Conservation (phyloP, 2,113 vertebrate species). For the Psittacus erithacus region DNA sequence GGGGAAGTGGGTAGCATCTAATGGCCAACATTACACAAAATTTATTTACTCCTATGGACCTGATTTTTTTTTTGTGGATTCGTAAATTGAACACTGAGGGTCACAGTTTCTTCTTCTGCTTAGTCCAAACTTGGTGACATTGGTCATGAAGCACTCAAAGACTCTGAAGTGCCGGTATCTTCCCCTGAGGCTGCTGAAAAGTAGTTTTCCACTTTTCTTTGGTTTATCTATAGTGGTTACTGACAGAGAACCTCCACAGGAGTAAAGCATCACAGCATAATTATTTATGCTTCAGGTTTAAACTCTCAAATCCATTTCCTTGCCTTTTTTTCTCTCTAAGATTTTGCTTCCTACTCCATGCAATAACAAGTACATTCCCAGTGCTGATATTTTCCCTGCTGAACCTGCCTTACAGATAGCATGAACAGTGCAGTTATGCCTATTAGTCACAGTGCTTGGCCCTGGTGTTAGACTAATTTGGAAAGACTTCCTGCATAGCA, state of each 20-base stretch:
- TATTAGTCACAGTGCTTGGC: slow-evolving; percentile 65
- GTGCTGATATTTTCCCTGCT: slow-evolving; percentile 16
- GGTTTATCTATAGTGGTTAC: not conserved
- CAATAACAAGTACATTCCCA: not conserved
- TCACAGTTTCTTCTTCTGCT: not conserved
- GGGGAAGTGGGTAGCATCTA: not conserved
- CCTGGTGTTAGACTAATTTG: slow-evolving; percentile 70
- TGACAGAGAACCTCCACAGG: not conserved
- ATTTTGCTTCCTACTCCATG: not conserved
- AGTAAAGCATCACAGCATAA: not conserved
- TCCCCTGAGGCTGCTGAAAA: not conserved
- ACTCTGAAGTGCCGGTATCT: not conserved
- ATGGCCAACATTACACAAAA: not conserved
- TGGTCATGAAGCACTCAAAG: not conserved
- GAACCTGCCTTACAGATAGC: slow-evolving; percentile 50
- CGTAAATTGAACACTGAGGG: not conserved
- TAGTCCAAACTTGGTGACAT: not conserved
- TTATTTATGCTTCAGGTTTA: not conserved
- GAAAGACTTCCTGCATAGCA: slow-evolving; percentile 65
- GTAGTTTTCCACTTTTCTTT: not conserved
- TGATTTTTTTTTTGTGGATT: not conserved
- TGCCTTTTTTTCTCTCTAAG: not conserved
- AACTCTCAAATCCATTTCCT: not conserved
- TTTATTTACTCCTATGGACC: not conserved
- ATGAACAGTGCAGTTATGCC: slow-evolving; percentile 55